Conservation (phyloP, 2,888 invertebrate species). For the Hirudinaria manillensis region DNA sequence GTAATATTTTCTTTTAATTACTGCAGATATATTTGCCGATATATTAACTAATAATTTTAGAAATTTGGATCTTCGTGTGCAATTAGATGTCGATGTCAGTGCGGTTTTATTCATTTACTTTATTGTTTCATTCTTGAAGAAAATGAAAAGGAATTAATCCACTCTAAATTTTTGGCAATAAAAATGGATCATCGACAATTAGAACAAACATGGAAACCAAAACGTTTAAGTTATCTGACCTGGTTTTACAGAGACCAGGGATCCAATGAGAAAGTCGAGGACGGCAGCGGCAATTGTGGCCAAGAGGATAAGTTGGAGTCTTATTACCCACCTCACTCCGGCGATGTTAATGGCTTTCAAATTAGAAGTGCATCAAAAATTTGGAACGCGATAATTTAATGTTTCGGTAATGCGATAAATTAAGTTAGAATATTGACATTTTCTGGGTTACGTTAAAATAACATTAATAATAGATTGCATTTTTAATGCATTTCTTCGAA, state of each 20-base stretch:
- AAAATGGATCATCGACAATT: too few relatives aligned
- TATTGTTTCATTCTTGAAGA: too few relatives aligned
- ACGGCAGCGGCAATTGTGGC: constrained; percentile 80
- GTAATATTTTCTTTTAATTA: background rate
- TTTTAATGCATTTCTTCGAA: too few relatives aligned
- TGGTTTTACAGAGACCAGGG: constrained; percentile 70
- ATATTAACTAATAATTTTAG: too few relatives aligned
- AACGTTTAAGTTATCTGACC: constrained; percentile 44
- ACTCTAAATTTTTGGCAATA: too few relatives aligned
- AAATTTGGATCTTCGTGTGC: too few relatives aligned
- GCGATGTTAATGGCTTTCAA: constrained; percentile 76
- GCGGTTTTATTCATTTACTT: too few relatives aligned
- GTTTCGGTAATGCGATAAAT: background rate
- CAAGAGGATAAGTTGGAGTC: constrained; percentile 81
- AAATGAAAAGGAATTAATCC: too few relatives aligned
- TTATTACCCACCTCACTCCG: constrained; percentile 95
- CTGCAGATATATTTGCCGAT: too few relatives aligned
- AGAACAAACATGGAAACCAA: background rate
- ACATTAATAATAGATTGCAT: too few relatives aligned
- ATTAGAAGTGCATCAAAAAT: background rate
- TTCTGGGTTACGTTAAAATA: too few relatives aligned
- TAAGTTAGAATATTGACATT: background rate
- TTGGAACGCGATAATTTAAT: background rate
- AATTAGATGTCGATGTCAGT: too few relatives aligned
- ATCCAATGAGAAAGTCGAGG: constrained; percentile 86